Evolutionary conservation across 2,113 vertebrate genomes (phyloP), one percentile per base, ranked within the genome.

Genomic region (Zingel zingel): DNA sequence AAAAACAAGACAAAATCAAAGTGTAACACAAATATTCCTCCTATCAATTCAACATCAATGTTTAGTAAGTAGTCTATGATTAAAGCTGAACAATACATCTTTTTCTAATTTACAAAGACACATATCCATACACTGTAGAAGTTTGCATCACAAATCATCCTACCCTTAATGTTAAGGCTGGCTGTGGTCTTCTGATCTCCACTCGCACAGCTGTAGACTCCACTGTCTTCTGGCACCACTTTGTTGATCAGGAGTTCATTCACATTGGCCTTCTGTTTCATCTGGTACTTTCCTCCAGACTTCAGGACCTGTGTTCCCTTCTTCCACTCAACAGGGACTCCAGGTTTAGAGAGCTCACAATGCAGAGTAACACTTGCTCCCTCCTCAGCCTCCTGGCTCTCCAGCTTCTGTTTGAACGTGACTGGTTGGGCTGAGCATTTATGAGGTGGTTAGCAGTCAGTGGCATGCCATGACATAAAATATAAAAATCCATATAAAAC

Each of bases 311-410:
- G 76, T 1, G 61, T 33, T 59, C 87, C 92, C 4, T 91, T 96
- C 86, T 88, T 95, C 97, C 97, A 99, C 75, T 95, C 95, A 65
- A 98, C 96, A 0, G 96, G 90, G 0, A 92, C 84, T 0, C 87
- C 95, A 51, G 96, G 81, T 14, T 96, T 96, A 3, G 96, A 97
- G 61, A 98, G 93, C 86, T 95, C 88, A 51, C 97, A 98, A 15
- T 23, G 82, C 51, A 98, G 86, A 0, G 85, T 94, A 67, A 96
- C 81, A 25, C 81, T 83, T 39, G 88, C 91, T 3, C 94, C 96
- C 82, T 96, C 96, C 71, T 94, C 92, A 25, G 83, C 82, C 74
- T 96, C 95, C 85, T 94, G 92, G 0, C 90, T 94, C 30, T 89
- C 86, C 39, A 97, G 92, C 70, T 95, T 94, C 79, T 70, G 63